phyloP scores from a whole-genome alignment of 2,797 vertebrate species.

The Oceanodroma leucorhoa region DNA sequence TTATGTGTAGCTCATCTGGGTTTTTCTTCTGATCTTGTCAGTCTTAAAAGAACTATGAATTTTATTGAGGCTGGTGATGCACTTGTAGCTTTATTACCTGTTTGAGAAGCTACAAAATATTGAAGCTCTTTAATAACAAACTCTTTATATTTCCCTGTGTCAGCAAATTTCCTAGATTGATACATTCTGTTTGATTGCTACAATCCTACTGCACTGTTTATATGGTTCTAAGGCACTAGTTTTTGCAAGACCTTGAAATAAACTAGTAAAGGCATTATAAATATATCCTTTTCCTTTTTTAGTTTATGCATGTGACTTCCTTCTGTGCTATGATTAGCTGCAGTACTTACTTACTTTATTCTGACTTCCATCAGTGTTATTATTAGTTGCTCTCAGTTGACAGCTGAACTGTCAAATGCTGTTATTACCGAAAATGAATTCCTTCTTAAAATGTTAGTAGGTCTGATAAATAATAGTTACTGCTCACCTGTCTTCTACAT shows the following conservation, averaged over 20 bases:
- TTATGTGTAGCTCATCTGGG: conserved; percentile 18
- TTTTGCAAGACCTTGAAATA: conserved; percentile 29
- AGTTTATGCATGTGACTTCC: neutral
- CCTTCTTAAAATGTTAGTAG: neutral
- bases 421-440: neutral
- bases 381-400: neutral
- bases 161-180: conserved; percentile 61
- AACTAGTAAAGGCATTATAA: neutral
- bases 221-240: conserved; percentile 32
- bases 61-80: conserved; percentile 47
- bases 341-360: neutral
- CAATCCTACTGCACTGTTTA: neutral
- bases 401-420: neutral
- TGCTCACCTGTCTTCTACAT: neutral
- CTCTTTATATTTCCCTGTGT: conserved; percentile 41
- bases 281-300: neutral
- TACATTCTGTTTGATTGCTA: conserved; percentile 56
- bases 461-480: neutral
- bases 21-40: conserved; percentile 61
- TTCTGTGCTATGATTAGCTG: neutral
- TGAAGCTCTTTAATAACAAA: conserved; percentile 36
- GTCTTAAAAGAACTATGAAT: conserved; percentile 34
- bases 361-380: neutral
- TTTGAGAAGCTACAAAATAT: conserved; percentile 57
- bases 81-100: conserved; percentile 57